Evolutionary conservation across 2,888 invertebrate species (phyloP).

Genomic region (Lithodes maja): DNA sequence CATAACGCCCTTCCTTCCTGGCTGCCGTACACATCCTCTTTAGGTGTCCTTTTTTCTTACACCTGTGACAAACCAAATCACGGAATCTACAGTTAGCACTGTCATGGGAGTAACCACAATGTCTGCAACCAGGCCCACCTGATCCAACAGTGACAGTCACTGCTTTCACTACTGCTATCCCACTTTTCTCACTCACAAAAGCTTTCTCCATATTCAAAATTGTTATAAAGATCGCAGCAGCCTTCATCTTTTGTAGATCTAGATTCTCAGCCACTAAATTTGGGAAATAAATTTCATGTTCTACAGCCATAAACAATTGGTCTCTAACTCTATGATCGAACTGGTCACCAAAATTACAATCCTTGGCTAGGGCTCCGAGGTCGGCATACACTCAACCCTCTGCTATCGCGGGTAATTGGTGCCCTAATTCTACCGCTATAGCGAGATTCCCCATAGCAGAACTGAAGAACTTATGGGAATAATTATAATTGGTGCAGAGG

Average conservation of each 20-base stretch:
- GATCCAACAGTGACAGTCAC: not conserved
- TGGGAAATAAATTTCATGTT: constrained; percentile 28
- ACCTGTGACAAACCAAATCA: not conserved
- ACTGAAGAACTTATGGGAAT: too few species aligned
- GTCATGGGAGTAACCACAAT: constrained; percentile 8
- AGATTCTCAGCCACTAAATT: constrained; percentile 27
- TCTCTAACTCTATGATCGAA: constrained; percentile 23
- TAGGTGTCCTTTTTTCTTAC: constrained; percentile 22
- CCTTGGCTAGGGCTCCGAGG: constrained; percentile 15
- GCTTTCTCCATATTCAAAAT: constrained; percentile 18
- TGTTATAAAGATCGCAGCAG: constrained; percentile 63
- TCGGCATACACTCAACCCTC: not conserved
- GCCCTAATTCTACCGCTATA: too few species aligned
- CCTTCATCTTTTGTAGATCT: constrained; percentile 25
- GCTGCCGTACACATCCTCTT: constrained; percentile 3
- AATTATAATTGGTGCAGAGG: too few species aligned
- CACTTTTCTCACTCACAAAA: constrained; percentile 24
- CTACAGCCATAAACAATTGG: constrained; percentile 32
- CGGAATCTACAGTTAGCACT: constrained; percentile 7
- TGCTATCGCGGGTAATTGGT: too few species aligned
- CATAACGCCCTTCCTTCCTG: not conserved
- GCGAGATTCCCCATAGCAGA: too few species aligned
- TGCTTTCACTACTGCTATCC: not conserved
- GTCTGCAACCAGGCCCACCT: not conserved
- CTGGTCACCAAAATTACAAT: constrained; percentile 36